Evolutionary conservation across 2,797 vertebrate genomes (phyloP).

Genomic region (Allenopithecus nigroviridis): DNA sequence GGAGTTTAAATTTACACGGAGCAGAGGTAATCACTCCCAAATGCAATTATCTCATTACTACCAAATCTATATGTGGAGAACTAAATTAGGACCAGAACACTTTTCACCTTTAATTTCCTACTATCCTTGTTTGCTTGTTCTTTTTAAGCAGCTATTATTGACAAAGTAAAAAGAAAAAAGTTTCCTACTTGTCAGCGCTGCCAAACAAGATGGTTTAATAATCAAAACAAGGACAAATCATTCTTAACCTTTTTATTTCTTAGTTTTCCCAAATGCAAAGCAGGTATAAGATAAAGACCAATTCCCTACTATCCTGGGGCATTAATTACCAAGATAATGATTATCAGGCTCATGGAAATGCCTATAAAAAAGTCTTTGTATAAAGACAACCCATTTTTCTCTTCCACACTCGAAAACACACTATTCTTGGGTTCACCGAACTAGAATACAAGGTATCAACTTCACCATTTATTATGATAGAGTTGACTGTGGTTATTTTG

Average conservation of each 20-base stretch:
- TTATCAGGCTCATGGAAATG: neutral
- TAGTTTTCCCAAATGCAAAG: constrained; percentile 8
- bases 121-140: neutral
- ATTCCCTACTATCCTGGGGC: neutral
- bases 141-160: neutral
- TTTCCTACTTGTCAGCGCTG: neutral
- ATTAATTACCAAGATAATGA: constrained; percentile 20
- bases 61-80: constrained; percentile 72
- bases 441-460: neutral
- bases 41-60: constrained; percentile 62
- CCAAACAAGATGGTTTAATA: constrained; percentile 2
- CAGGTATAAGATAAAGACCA: neutral
- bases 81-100: constrained; percentile 65
- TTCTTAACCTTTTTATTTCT: neutral
- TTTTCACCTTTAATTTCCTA: constrained; percentile 15
- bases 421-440: constrained; percentile 24
- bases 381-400: constrained; percentile 21
- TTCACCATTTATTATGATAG: constrained; percentile 6
- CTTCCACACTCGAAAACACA: neutral
- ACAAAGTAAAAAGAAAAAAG: neutral
- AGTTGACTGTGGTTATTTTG: constrained; percentile 20
- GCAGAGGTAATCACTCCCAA: constrained; percentile 76
- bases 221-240: constrained; percentile 16
- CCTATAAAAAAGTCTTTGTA: neutral
- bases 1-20: constrained; percentile 53